Conservation (phyloP, 2,888 invertebrate genomes). For the Tethea ocularis region DNA sequence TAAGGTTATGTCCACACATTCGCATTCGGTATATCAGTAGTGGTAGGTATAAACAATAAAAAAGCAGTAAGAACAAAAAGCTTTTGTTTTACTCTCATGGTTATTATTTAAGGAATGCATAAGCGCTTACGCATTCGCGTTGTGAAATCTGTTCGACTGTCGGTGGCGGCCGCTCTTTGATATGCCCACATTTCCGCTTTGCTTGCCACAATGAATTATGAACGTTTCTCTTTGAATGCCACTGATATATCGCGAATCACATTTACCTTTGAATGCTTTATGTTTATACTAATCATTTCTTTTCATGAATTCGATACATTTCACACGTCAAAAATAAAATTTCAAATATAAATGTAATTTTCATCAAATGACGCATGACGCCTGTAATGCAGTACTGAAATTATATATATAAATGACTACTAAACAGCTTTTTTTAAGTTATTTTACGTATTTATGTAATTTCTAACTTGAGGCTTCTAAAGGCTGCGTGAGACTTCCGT, state of each 20-base stretch:
- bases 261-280: not conserved
- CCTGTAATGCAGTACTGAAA: too few relatives aligned
- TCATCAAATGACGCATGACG: too few relatives aligned
- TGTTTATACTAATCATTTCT: not conserved
- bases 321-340: too few relatives aligned
- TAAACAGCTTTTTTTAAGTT: too few relatives aligned
- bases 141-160: constrained; percentile 5
- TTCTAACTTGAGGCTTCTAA: too few relatives aligned
- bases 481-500: too few relatives aligned
- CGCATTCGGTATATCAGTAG: too few relatives aligned
- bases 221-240: constrained; percentile 25
- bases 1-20: too few relatives aligned
- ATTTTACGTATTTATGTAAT: too few relatives aligned
- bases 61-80: not conserved
- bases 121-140: not conserved
- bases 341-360: too few relatives aligned
- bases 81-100: not conserved
- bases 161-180: constrained; percentile 20
- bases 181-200: constrained; percentile 30
- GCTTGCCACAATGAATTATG: constrained; percentile 26
- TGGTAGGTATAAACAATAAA: not conserved
- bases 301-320: too few relatives aligned
- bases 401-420: too few relatives aligned
- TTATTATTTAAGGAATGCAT: not conserved
- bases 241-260: constrained; percentile 20